Base-by-base conservation (phyloP, 1,140 invertebrate genomes). In the Phortica variegata region DNA sequence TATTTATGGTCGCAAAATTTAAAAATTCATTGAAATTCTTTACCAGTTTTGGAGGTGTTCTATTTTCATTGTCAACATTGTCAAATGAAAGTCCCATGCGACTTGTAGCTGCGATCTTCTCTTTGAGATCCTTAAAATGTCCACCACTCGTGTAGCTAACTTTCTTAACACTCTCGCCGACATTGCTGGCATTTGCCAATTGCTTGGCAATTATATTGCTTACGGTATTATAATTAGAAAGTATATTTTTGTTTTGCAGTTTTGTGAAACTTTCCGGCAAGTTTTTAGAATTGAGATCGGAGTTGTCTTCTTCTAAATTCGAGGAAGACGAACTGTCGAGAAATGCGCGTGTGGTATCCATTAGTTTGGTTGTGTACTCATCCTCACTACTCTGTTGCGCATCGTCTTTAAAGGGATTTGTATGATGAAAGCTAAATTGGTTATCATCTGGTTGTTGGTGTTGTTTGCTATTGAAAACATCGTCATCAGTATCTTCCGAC, bases 21-120 rank as follows among this genome's bases (percentile, higher is more conserved):
- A 90, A 77, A 70, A 90, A 90, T 73, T 90, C 88, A 58, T 90
- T 89, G n/a, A 91, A 78, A 77, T 90, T 91, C 72, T 87, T 89
- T 1, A 91, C 86, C 52, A 90, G 83, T 59, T 82, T 85, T 1
- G 73, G 74, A 16, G 72, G 74, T n/a, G 74, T 73, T 32, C 60
- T 60, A 34, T 46, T 33, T 0, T 20, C 37, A 0, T 23, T 29
- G 18, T 55, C 61, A 0, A 29, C 46, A 32, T 52, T 47, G 32
- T 31, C 61, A 38, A 54, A 51, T n/a, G 54, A 47, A 5, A 65
- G 38, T 3, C 56, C 61, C 3, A 72, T 66, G 44, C 71, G 62
- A 49, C 79, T 79, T 15, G 65, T 71, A 0, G 76, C 69, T 2
- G 75, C 69, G 21, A 81, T 75, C 55, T 77, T 77, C 46, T 81